These are phyloP conservation scores for Phasia obesa DNA, from an alignment of 2,888 invertebrate genomes.

Conservation along the genomic window DNA sequence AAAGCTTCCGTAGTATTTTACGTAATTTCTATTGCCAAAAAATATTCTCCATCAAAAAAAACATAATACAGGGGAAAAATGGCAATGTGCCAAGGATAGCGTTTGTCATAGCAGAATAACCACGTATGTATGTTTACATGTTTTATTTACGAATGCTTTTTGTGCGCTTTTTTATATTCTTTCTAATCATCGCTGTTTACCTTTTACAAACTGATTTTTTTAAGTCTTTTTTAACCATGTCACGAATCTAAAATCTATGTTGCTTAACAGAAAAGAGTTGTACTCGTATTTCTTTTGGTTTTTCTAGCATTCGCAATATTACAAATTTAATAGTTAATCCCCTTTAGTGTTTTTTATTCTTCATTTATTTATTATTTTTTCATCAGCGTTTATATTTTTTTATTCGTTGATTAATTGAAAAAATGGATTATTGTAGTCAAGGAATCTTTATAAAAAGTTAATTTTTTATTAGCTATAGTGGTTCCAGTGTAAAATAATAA, in stretches of 20 bases:
- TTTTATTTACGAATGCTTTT: slow-evolving; percentile 1
- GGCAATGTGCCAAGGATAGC: slow-evolving; percentile 39
- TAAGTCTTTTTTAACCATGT: slow-evolving; percentile 76
- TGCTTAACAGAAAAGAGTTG: slow-evolving; percentile 51
- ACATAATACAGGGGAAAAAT: background rate
- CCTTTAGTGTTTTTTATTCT: slow-evolving; percentile 29
- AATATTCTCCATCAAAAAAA: background rate
- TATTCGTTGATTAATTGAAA: slow-evolving; percentile 69
- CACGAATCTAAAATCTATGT: slow-evolving; percentile 80
- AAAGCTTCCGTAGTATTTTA: slow-evolving; percentile 19
- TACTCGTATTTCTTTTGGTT: slow-evolving; percentile 44
- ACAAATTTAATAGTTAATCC: background rate
- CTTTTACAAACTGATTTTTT: background rate
- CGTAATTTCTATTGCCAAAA: slow-evolving; percentile 19
- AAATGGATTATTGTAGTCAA: slow-evolving; percentile 67
- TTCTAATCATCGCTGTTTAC: slow-evolving; percentile 25
- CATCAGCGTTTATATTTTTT: slow-evolving; percentile 11
- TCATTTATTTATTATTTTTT: slow-evolving; percentile 16
- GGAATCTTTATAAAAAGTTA: slow-evolving; percentile 31
- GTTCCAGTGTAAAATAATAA: background rate
- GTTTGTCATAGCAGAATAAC: background rate
- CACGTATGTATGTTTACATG: background rate
- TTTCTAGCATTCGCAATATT: background rate
- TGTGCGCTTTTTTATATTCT: background rate
- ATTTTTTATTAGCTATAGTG: background rate